Base-by-base conservation (phyloP, 2,888 invertebrate species). In the Bimastos eiseni region DNA sequence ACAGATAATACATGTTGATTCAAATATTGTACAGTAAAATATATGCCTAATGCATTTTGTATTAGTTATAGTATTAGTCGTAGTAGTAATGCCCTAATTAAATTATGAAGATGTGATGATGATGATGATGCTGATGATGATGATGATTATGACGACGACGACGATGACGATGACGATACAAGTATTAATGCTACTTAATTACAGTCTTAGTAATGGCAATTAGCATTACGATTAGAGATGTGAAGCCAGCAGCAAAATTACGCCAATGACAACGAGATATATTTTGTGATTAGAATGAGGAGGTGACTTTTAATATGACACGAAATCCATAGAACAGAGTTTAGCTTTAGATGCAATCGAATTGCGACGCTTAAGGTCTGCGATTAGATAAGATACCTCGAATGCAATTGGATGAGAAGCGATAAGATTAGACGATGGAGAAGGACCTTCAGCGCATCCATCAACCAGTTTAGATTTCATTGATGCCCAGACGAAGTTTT, bases 351-450 rank as follows among this genome's bases (percentile, higher is more conserved):
- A 70, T 8, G 55, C 1, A 30, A 49, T 49, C 49, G n/a, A 8
- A 70, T 70, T n/a, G 70, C 30, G 70, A 13, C n/a, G 70, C n/a
- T 70, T n/a, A 70, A n/a, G 55, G 70, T n/a, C n/a, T 17, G 30
- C 8, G 70, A 70, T 70, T 70, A 70, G 70, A 70, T 70, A 70
- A 70, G 70, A 70, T 70, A 70, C 5, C 0, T n/a, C 70, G 70
- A n/a, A 70, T n/a, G 70, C n/a, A 70, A 70, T 70, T n/a, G 70
- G 70, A 70, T 70, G 70, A n/a, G 70, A 70, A 70, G 70, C 70
- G 70, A 70, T n/a, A 70, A 70, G 70, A 70, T 70, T 70, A 70
- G 70, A 70, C 70, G 70, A 8, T 8, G n/a, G n/a, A 30, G n/a
- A n/a, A n/a, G 11, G 30, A 21, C 1, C 30, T 24, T 19, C 24